Evolutionary conservation across 2,797 vertebrate species (phyloP), one percentile per base, ranked within the genome.

Genomic region (Gymnopithys bicolor): DNA sequence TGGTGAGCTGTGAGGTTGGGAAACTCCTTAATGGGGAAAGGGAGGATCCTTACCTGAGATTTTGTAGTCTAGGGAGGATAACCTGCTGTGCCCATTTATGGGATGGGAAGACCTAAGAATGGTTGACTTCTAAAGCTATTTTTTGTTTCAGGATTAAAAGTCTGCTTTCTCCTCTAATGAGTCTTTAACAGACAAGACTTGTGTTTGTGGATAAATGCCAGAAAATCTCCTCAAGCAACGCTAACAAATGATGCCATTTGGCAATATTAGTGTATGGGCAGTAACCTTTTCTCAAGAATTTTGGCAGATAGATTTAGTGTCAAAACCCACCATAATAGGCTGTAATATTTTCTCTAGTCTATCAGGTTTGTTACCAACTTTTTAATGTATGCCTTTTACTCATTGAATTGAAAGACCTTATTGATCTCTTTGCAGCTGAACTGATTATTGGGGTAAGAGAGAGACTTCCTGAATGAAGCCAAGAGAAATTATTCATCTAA

Each of bases 401-500:
- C 73, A 75, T 49, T 80, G 88, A 87, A 93, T 95, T 74, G 89
- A 83, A 94, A 93, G 95, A 93, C 92, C 84, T 95, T 95, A 96
- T 92, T 94, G 93, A 95, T 95, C 85, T 93, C 87, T 85, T 91
- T 87, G 71, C 80, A 91, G 91, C 77, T 90, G 87, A 81, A 79
- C 80, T 87, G 95, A 76, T 93, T 95, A 87, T 76, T 93, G 94
- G 90, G 93, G 80, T 91, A 97, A 97, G 84, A 89, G 33, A 90
- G 49, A 88, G 71, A 45, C 67, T 80, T 93, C 41, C 56, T 93
- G 85, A 90, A 91, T 93, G 76, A 94, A 95, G 71, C 60, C 69
- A 95, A 74, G 80, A 96, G 71, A 93, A 90, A 93, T 90, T 90
- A 94, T 66, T 94, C 84, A 67, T 95, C 95, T 95, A 93, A 95